Conservation (phyloP, 1,140 invertebrate species). For the Cardiocondyla obscurior region DNA sequence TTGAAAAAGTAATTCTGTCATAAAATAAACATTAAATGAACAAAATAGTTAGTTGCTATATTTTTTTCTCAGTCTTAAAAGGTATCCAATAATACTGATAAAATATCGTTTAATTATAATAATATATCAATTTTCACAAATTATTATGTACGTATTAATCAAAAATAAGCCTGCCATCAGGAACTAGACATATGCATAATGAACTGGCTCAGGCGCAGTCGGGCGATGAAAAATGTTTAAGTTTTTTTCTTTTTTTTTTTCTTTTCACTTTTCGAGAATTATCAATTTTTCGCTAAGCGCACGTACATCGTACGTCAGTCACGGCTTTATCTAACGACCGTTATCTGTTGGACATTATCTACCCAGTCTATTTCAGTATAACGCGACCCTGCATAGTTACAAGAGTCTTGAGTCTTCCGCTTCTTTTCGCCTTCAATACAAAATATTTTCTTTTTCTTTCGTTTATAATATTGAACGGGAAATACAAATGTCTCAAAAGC, state of each 20-base stretch:
- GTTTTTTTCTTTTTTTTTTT: too few species aligned
- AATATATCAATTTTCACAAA: too few species aligned
- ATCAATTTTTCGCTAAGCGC: constrained; percentile 41
- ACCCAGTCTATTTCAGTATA: constrained; percentile 13
- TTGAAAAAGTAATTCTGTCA: neutral
- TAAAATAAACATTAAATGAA: too few species aligned
- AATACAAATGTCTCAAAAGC: constrained; percentile 36
- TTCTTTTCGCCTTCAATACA: neutral
- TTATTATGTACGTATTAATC: constrained; percentile 4
- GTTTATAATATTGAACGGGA: neutral
- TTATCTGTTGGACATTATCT: constrained; percentile 56
- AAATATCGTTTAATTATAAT: constrained; percentile 67
- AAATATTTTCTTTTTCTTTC: constrained; percentile 13
- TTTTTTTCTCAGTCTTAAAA: constrained; percentile 7
- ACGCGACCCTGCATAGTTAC: neutral
- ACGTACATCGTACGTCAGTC: constrained; percentile 49
- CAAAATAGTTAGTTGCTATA: neutral
- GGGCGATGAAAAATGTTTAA: constrained; percentile 37
- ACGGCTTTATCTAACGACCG: constrained; percentile 42
- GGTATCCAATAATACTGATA: constrained; percentile 44
- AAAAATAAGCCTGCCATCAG: neutral
- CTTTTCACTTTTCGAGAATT: constrained; percentile 38
- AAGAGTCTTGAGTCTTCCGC: neutral
- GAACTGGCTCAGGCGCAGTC: neutral
- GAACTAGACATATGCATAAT: constrained; percentile 9